Base-by-base conservation (phyloP, 2,888 invertebrate species). In the Phortica okadai region DNA sequence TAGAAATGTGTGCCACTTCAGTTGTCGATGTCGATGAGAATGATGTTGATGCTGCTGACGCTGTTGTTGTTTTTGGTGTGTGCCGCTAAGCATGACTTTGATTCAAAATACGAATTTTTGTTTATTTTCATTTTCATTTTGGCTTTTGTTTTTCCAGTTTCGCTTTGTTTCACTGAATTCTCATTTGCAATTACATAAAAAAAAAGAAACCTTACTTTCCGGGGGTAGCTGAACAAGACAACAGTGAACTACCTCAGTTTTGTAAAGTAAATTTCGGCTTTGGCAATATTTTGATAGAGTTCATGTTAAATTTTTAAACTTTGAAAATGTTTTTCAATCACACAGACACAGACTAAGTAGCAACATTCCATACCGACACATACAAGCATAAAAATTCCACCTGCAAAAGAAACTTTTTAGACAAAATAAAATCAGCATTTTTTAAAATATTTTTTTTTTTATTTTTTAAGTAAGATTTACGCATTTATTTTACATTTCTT, bases 401-500 rank as follows among this genome's bases (percentile, higher is more conserved):
- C 79, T 82, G 80, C 76, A 79, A 16, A 45, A 8, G 16, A 82
- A 84, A 84, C 82, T 84, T 84, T 82, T 76, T 82, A 84, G 84
- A 82, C 83, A 74, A 73, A 81, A 41, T 14, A 66, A 79, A 80
- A 76, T 79, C 81, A 77, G 78, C 76, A 79, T 8, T 66, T 66
- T 41, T 54, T 54, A n/a, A n/a, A n/a, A n/a, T n/a, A n/a, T n/a
- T 54, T 10, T 54, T 54, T n/a, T 14, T 54, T 54, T 54, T 54
- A 5, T 2, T 74, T 78, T 80, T 80, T 76, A 79, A 79, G 77
- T 33, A 72, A 80, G 81, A 81, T 83, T 82, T 79, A 74, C 88
- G 89, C 87, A 88, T 89, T 88, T 86, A 88, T 85, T 88, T 88
- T 81, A 84, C 86, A 88, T 86, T 89, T 85, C 83, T 86, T 86